Percentiles rank a stretch among this genome's conserved stretches.
Evolutionary conservation across 37 sponge, comb jelly and placozoan genomes (phyloP).

Genomic region (Agelas oroides): DNA sequence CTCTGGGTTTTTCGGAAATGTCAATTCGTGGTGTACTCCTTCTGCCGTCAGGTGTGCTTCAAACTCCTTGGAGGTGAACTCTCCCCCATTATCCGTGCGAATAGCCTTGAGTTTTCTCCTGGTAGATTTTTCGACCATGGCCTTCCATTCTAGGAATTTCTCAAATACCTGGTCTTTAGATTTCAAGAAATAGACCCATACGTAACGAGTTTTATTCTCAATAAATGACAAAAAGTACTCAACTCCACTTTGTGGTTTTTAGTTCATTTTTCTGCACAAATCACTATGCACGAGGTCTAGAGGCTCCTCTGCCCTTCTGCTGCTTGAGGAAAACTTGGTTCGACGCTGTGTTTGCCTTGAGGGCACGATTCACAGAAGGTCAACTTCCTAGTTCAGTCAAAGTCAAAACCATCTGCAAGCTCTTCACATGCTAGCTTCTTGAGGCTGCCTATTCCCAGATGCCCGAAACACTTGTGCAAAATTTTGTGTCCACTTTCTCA

Average conservation of each 20-base stretch:
- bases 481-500: constrained; percentile 55
- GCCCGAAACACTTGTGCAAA: constrained; percentile 59
- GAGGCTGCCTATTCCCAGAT: constrained; percentile 43
- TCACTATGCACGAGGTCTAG: constrained; percentile 67
- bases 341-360: constrained; percentile 63
- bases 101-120: constrained; percentile 61
- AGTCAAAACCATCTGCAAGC: constrained; percentile 61
- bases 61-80: constrained; percentile 62
- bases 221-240: constrained; percentile 72
- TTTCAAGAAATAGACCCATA: constrained; percentile 68
- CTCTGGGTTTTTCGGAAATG: constrained; percentile 73
- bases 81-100: constrained; percentile 67
- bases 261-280: constrained; percentile 59
- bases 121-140: constrained; percentile 49
- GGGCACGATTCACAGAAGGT: constrained; percentile 71
- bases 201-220: constrained; percentile 66
- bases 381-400: constrained; percentile 28
- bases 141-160: constrained; percentile 70
- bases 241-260: constrained; percentile 58
- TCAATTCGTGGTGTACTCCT: constrained; percentile 71
- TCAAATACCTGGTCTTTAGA: constrained; percentile 64
- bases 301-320: constrained; percentile 44
- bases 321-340: constrained; percentile 31
- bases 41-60: constrained; percentile 42
- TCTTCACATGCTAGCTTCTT: constrained; percentile 49